These are phyloP conservation scores for Progne subis DNA, from an alignment of 2,113 vertebrate genomes.

Conservation along the genomic window DNA sequence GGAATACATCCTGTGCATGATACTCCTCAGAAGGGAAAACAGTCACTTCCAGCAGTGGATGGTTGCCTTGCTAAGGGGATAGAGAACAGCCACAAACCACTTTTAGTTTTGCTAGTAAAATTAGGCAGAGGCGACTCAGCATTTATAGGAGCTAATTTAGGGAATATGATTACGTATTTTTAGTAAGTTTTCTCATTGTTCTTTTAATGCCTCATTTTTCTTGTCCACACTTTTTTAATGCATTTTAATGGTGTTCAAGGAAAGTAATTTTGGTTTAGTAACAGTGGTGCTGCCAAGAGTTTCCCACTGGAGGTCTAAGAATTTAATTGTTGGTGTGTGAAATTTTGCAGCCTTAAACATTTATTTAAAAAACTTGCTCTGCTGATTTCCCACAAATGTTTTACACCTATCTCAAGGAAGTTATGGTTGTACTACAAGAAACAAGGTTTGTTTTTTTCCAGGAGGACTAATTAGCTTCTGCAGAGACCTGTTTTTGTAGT, in stretches of 20 bases:
- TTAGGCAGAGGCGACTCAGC: neutral
- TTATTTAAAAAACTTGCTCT: neutral
- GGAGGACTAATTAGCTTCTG: neutral
- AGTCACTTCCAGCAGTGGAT: neutral
- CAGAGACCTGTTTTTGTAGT: neutral
- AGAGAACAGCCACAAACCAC: neutral
- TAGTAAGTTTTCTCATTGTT: constrained; percentile 1
- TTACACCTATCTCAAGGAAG: neutral
- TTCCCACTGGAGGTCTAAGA: neutral
- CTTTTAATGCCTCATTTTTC: constrained; percentile 6
- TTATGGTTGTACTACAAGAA: neutral
- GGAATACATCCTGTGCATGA: rapidly evolving
- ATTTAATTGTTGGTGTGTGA: neutral
- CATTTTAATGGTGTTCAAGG: neutral
- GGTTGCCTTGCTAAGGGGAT: neutral
- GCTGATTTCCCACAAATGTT: neutral
- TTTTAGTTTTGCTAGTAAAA: neutral
- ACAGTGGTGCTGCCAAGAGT: neutral
- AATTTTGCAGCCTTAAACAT: neutral
- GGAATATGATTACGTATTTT: neutral
- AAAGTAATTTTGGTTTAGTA: neutral
- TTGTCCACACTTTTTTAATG: neutral
- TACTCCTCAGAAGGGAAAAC: neutral
- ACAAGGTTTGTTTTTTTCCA: neutral
- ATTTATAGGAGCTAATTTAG: neutral